Base-by-base conservation (phyloP, 2,113 vertebrate species). In the Atherinomorus stipes region DNA sequence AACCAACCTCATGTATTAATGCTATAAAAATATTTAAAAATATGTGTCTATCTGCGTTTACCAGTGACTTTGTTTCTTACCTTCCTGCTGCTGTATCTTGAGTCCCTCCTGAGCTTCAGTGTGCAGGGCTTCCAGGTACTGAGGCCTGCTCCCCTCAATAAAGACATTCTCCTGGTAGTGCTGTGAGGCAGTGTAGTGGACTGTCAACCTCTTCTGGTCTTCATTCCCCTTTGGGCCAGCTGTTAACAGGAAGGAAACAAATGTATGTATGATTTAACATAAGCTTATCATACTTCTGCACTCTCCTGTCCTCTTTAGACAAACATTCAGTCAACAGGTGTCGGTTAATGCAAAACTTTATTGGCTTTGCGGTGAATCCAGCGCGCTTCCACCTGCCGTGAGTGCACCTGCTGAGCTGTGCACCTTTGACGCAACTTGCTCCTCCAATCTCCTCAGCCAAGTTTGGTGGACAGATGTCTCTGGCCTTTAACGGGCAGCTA, bases 81-180 rank as follows among this genome's bases (percentile, higher is more conserved):
- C 97, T 92, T 96, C 95, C 84, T 96, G 95, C 86, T 97, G 97
- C 0, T 95, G 90, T 63, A 95, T 98, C 83, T 97, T 96, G 34
- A 98, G 95, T 0, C 97, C 97, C 52, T 96, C 93, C 89, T 95
- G 97, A 7, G 98, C 98, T 90, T 99, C 96, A 0, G 85, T 94
- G 91, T 98, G 97, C 52, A 99, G 94, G 78, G 96, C 96, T 68
- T 99, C 95, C 88, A 99, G 93, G 91, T 97, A 95, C 21, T 95
- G 95, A 0, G 96, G 94, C 18, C 97, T 92, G 34, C 92, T 94
- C 49, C 92, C 94, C 84, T 97, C 95, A 65, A 97, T 97, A 93
- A 99, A 99, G 42, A 97, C 94, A 61, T 99, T 99, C 90, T 98
- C 97, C 65, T 94, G 96, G 81, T 95, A 94, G 60, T 95, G 94